phyloP scores from a whole-genome alignment of 2,113 vertebrate genomes.

The Saimiri boliviensis region DNA sequence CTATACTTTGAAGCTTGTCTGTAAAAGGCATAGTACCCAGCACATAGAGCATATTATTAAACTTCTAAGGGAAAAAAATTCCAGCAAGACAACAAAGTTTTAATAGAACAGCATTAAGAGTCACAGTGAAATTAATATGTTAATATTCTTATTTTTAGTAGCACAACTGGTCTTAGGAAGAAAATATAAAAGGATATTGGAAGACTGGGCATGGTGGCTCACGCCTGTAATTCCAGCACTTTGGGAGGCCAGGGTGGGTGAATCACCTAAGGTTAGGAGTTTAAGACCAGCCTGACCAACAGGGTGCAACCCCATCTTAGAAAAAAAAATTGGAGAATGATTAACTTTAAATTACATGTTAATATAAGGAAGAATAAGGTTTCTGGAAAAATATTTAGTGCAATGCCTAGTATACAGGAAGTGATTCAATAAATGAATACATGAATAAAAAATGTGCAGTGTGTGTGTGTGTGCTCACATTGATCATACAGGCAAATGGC shows the following conservation, averaged over 20 bases:
- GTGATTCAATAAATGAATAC: neutral
- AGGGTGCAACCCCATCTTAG: neutral
- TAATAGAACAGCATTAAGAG: neutral
- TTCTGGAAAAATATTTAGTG: neutral
- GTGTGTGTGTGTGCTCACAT: neutral
- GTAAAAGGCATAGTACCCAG: neutral
- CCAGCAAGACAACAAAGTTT: neutral
- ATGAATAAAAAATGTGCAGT: neutral
- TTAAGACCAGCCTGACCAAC: no score
- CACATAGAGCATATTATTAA: neutral
- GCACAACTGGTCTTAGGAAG: neutral
- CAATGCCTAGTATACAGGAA: neutral
- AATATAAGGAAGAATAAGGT: neutral
- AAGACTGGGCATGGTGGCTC: neutral
- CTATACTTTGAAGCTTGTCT: neutral
- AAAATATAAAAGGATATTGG: conserved; percentile 15
- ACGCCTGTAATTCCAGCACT: no score
- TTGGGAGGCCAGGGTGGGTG: no score
- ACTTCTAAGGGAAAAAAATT: neutral
- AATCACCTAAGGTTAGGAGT: no score
- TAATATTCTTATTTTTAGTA: conserved; percentile 37
- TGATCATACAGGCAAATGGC: neutral
- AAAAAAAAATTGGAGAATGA: neutral
- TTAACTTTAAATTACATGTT: neutral
- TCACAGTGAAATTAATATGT: neutral